Evolutionary conservation across 1,140 invertebrate genomes (phyloP), one percentile per base, ranked within the genome.

Genomic region (Agrilus planipennis): DNA sequence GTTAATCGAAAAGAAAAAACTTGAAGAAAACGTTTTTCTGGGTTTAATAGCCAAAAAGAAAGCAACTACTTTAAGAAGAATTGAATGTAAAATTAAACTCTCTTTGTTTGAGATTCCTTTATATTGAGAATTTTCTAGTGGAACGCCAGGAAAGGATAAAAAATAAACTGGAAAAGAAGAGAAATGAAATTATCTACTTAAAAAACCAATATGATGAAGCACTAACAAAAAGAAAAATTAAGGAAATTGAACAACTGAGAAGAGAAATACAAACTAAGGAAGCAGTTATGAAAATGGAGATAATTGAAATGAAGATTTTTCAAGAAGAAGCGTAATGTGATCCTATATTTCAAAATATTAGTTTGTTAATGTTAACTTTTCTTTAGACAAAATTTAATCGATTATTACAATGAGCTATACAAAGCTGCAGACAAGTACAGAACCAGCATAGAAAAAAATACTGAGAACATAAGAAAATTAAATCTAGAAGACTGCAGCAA

Each of bases 241-340:
- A 46, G 27, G 44, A 49, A 15, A 45, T 44, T 18, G 40, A 45
- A 38, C 44, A 50, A 37, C 46, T 57, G 16, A 39, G 52, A 40
- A 45, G 34, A 10, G 52, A 58, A 25, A 54, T 58, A 9, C 44
- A 45, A 44, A 35, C 32, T 11, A 46, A 48, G 2, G 29, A 54
- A 41, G 47, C 48, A 32, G 38, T 51, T 34, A 27, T 56, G 15
- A 34, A 38, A 27, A 51, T 52, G 7, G 49, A 58, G 39, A 40
- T 46, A 22, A 43, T 47, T 34, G 41, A 52, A 21, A 40, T 55
- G 31, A 46, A 53, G 35, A 28, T 60, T 19, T 45, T 60, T 14
- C 25, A 52, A 11, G 46, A 55, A 41, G 56, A 60, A 49, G 47
- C 56, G 57, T 60, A 53, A 52, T 30, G 40, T 58, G 35, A 53